These are phyloP conservation scores for Accipiter cooperii DNA, from an alignment of 2,113 vertebrate genomes.

Conservation along the genomic window DNA sequence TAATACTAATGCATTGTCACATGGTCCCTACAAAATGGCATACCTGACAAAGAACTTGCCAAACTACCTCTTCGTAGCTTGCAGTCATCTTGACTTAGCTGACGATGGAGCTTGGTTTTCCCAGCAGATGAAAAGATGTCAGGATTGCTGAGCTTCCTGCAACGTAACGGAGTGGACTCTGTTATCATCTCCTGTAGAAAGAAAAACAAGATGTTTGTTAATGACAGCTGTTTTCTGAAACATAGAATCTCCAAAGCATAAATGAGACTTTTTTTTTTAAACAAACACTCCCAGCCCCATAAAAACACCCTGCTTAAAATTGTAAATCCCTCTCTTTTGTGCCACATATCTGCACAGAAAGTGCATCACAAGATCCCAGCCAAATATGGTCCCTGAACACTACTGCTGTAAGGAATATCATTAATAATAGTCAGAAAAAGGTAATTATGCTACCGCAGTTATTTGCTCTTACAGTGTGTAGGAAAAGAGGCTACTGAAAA, in stretches of 20 bases:
- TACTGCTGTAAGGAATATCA: background rate
- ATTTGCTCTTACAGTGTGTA: background rate
- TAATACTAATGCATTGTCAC: background rate
- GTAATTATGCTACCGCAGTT: background rate
- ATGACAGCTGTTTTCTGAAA: background rate
- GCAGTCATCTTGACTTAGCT: constrained; percentile 92
- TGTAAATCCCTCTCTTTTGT: background rate
- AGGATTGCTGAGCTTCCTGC: constrained; percentile 94
- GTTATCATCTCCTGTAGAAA: constrained; percentile 76
- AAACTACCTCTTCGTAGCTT: constrained; percentile 85
- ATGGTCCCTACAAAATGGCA: background rate
- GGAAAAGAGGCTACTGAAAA: background rate
- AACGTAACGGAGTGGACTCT: constrained; percentile 81
- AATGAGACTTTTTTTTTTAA: background rate
- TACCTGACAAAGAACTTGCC: constrained; percentile 84
- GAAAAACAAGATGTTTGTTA: background rate
- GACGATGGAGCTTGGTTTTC: constrained; percentile 89
- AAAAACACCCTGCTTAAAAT: background rate
- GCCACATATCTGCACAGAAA: background rate
- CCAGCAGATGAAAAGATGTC: constrained; percentile 87
- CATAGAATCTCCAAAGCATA: background rate
- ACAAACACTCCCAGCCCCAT: rapidly evolving
- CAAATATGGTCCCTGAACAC: background rate
- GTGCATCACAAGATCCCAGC: background rate
- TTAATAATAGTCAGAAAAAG: background rate